Percentiles rank a stretch among this genome's conserved stretches.
These are phyloP conservation scores for Temnothorax longispinosus DNA, from an alignment of 1,140 invertebrate species.

Conservation along the genomic window DNA sequence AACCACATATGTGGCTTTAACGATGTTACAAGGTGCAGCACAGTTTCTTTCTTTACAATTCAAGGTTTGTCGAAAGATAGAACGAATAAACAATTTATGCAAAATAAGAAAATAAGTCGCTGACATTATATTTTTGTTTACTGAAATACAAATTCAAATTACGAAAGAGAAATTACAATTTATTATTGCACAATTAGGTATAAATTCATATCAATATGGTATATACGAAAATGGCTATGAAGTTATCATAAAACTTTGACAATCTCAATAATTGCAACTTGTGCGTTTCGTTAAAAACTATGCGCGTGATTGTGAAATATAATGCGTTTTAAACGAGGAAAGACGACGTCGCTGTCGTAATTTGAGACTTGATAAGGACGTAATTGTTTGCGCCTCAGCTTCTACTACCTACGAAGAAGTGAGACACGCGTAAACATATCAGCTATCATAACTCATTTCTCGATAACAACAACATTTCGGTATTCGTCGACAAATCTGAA, in stretches of 20 bases:
- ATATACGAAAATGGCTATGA: background rate
- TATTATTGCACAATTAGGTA: background rate
- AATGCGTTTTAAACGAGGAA: conserved; percentile 35
- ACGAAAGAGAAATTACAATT: background rate
- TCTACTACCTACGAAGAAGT: background rate
- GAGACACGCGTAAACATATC: conserved; percentile 26
- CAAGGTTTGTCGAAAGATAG: background rate
- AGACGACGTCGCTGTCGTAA: background rate
- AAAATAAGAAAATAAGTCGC: conserved; percentile 16
- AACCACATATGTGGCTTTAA: conserved; percentile 9
- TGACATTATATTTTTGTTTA: conserved; percentile 2
- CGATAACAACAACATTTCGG: background rate
- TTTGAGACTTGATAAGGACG: conserved; percentile 3
- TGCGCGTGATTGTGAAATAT: background rate
- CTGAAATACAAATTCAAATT: background rate
- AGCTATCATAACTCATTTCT: conserved; percentile 19
- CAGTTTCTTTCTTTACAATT: background rate
- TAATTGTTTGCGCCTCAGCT: conserved; percentile 31
- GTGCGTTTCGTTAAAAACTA: background rate
- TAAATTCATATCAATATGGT: conserved; percentile 13
- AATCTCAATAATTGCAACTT: too few relatives aligned
- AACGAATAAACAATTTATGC: background rate
- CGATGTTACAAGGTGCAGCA: background rate
- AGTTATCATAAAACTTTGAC: background rate
- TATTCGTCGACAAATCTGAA: background rate